Evolutionary conservation across 1,140 invertebrate genomes (phyloP).

Genomic region (Parapsyche elsis): DNA sequence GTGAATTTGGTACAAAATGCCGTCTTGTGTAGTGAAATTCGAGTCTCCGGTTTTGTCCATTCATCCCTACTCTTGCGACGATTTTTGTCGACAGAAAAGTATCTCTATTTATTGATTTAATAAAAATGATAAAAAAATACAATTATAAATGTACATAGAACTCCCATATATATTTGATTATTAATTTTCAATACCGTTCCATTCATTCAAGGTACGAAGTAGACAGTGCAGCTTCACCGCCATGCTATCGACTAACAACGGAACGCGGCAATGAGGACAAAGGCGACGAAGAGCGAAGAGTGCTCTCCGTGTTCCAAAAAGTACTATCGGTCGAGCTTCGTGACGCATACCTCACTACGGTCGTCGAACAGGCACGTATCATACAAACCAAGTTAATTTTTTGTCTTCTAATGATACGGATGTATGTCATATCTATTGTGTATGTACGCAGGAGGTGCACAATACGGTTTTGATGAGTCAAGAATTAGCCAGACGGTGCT

Average conservation of each 20-base stretch:
- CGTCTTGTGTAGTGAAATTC: no score
- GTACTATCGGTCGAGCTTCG: conserved; percentile 76
- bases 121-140: no score
- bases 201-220: conserved; percentile 62
- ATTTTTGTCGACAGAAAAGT: no score
- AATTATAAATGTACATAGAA: neutral
- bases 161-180: neutral
- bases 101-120: conserved; percentile 16
- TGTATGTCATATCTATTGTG: no score
- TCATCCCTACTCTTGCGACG: no score
- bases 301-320: conserved; percentile 73
- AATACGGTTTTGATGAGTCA: conserved; percentile 79
- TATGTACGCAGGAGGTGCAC: conserved; percentile 73
- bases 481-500: conserved; percentile 78
- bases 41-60: no score
- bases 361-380: conserved; percentile 76
- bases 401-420: no score
- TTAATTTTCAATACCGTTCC: neutral
- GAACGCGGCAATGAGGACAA: conserved; percentile 66
- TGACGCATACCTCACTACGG: conserved; percentile 82
- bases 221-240: conserved; percentile 67
- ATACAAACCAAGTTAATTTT: no score
- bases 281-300: conserved; percentile 71
- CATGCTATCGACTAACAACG: conserved; percentile 77
- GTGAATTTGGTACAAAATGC: no score